Evolutionary conservation across 30 jellyfish, hydroid and myxozoan species (phyloP), one percentile per base, ranked within the genome.

Genomic region (Pseudorhiza aurosa): DNA sequence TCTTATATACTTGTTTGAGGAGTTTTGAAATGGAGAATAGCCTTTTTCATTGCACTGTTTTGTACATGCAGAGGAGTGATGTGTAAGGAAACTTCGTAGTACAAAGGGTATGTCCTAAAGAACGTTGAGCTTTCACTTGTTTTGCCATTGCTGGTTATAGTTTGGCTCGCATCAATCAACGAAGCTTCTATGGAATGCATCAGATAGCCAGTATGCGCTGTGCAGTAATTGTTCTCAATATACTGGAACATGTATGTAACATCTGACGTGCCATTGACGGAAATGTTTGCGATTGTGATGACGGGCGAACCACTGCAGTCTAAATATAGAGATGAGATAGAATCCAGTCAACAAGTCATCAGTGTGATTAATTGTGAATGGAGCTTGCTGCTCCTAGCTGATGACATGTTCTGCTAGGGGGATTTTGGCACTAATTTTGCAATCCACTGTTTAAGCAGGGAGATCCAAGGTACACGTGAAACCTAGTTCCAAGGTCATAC

Each of bases 231-330:
- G 1, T 24, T 35, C 27, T 10, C 58, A 15, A 6, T 31, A 32
- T 64, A 64, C 77, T 64, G 77, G 33, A 64, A 32, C 77, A 15
- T 64, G 18, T 3, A 58, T 64, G 37, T 64, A 22, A 33, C 67
- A 15, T 53, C 67, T n/a, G 67, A 10, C 2, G 33, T 53, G 33
- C 67, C 67, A 19, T 53, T 53, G 33, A 53, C 36, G 14, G 67
- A 1, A 15, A 15, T 12, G 4, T 21, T 53, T 7, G 14, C 67
- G 14, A 53, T 17, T 21, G 6, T 53, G 8, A 53, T 53, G 67
- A 18, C 24, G 5, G 67, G 67, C 36, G 19, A 36, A 53, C 6
- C 67, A 21, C n/a, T 21, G 22, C 37, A 53, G 22, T 53, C 67
- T 53, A 21, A 1, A 53, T 1, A 53, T 10, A 53, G 9, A 53